Evolutionary conservation across 2,113 vertebrate genomes (phyloP).

Genomic region (Eonycteris spelaea): DNA sequence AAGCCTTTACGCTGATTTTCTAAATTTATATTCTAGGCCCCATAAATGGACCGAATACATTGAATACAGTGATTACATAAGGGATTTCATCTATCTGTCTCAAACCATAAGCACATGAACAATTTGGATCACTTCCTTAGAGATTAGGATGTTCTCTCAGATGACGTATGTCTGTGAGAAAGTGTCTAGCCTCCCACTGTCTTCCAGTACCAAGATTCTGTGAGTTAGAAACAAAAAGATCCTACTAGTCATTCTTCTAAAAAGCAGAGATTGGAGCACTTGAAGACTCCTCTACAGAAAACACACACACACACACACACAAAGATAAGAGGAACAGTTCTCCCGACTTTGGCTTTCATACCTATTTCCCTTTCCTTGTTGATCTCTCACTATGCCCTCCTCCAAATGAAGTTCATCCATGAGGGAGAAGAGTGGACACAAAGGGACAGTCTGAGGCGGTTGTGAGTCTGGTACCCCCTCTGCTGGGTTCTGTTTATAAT

Average conservation of each 20-base stretch:
- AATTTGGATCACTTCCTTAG: not conserved
- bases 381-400: not conserved
- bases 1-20: not conserved
- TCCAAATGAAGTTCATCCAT: not conserved
- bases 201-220: not conserved
- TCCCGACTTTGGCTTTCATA: not conserved
- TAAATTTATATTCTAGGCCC: not conserved
- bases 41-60: not conserved
- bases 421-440: not conserved
- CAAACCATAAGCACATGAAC: not conserved
- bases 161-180: not conserved
- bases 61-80: not conserved
- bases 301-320: not conserved
- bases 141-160: not conserved
- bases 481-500: not conserved
- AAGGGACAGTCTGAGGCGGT: not conserved
- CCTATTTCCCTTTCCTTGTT: not conserved
- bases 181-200: not conserved
- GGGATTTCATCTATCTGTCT: not conserved
- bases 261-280: not conserved
- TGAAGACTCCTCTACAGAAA: not conserved
- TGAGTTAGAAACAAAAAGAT: conserved; percentile 12
- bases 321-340: not conserved
- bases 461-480: fast-evolving
- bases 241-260: not conserved